A percentile compares a stretch with the other conserved stretches of the same genome.
phyloP scores from a whole-genome alignment of 2,888 invertebrate species.

The Papilio protenor region DNA sequence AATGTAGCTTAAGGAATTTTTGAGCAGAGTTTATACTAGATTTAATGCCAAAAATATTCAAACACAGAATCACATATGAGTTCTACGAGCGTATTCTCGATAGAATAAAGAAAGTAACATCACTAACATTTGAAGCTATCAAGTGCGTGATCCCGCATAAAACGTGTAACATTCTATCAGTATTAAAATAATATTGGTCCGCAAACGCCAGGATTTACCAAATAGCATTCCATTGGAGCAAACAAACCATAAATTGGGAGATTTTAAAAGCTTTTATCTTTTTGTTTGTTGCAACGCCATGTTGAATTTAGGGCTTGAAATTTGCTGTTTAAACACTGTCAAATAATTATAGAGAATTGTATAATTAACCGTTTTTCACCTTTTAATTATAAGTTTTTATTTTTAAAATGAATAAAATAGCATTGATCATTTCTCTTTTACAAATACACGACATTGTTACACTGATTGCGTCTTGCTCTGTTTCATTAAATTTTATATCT shows the following conservation, averaged over 20 bases:
- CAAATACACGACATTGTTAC: no score
- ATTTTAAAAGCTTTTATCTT: slow-evolving; percentile 68
- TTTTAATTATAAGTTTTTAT: slow-evolving; percentile 13
- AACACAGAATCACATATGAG: no score
- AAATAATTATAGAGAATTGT: not conserved
- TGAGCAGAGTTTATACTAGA: no score
- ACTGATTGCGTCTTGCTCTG: no score
- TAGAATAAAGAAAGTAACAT: no score
- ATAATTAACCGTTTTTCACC: not conserved
- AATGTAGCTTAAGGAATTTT: no score
- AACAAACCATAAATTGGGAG: slow-evolving; percentile 67
- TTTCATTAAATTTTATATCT: no score
- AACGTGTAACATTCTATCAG: slow-evolving; percentile 51
- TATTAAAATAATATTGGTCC: slow-evolving; percentile 59
- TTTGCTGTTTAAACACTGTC: not conserved
- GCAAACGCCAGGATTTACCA: slow-evolving; percentile 55
- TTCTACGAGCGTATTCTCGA: no score
- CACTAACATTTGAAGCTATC: slow-evolving; percentile 50
- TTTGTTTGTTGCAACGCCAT: slow-evolving; percentile 38
- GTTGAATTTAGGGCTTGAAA: slow-evolving; percentile 28
- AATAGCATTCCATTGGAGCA: slow-evolving; percentile 74
- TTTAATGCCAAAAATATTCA: no score
- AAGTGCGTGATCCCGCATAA: slow-evolving; percentile 60
- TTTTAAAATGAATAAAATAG: no score
- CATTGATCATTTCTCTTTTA: no score